phyloP scores from a whole-genome alignment of 2,797 vertebrate species.

The Anguilla obscura region DNA sequence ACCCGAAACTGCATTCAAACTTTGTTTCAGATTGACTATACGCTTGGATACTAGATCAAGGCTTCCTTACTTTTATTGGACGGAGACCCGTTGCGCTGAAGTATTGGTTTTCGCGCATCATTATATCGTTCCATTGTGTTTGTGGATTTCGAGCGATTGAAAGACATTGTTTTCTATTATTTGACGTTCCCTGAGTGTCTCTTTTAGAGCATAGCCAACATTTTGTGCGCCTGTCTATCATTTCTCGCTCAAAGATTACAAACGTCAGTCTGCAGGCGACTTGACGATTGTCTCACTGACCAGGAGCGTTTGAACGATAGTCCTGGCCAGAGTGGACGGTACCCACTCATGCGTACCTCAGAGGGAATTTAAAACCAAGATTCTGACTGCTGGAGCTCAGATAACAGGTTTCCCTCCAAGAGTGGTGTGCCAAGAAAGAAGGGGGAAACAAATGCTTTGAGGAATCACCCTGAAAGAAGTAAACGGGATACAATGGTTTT shows the following conservation, averaged over 20 bases:
- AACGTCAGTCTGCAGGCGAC: neutral
- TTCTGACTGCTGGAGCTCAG: neutral
- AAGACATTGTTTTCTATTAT: neutral
- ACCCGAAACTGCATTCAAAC: neutral
- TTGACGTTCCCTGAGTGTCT: neutral
- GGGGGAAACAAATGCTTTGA: neutral
- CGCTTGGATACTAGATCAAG: neutral
- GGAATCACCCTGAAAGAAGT: neutral
- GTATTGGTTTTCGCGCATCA: neutral
- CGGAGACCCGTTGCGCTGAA: neutral
- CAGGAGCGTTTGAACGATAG: too few species aligned
- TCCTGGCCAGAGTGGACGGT: neutral
- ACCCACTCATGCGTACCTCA: neutral
- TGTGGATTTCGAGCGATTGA: neutral
- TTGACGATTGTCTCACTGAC: too few species aligned
- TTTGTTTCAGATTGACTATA: neutral
- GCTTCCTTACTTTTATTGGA: neutral
- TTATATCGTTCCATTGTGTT: neutral
- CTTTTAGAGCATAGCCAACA: neutral
- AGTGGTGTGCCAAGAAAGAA: neutral
- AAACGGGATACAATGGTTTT: neutral
- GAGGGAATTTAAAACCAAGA: neutral
- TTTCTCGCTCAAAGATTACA: neutral
- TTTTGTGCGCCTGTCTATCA: neutral
- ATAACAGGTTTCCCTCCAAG: neutral